phyloP scores from a whole-genome alignment of 2,797 vertebrate species.

The Acrossocheilus wenchowensis region DNA sequence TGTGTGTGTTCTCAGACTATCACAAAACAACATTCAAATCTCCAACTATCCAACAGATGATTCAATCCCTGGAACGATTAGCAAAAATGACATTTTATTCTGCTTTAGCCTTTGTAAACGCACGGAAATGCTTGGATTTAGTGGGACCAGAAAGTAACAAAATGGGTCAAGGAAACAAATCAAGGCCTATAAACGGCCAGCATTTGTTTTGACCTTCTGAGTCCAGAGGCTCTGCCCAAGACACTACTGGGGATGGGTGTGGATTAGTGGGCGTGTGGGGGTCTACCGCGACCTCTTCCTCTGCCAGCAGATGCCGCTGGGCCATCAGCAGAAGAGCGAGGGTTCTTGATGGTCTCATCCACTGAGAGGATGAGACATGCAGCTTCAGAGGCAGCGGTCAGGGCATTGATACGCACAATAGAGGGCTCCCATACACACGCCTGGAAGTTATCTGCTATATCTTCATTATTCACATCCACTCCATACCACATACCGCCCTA shows the following conservation, averaged over 20 bases:
- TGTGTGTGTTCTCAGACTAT: constrained; percentile 27
- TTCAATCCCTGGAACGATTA: not conserved
- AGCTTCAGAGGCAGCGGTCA: constrained; percentile 93
- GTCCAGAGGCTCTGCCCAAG: constrained; percentile 57
- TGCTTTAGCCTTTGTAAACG: constrained; percentile 25
- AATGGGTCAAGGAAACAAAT: constrained; percentile 43
- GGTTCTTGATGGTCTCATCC: constrained; percentile 97
- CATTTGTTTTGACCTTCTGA: constrained; percentile 41
- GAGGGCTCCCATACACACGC: constrained; percentile 95
- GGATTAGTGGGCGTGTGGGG: constrained; percentile 79
- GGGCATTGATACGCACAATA: constrained; percentile 90
- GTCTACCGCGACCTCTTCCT: constrained; percentile 83
- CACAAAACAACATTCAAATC: constrained; percentile 50
- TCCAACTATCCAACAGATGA: constrained; percentile 13
- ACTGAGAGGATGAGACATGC: constrained; percentile 96
- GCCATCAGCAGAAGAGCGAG: constrained; percentile 82
- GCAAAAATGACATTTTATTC: not conserved
- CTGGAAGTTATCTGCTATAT: constrained; percentile 91
- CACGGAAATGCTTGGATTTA: constrained; percentile 31
- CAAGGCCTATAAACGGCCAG: constrained; percentile 7
- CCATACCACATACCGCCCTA: constrained; percentile 95
- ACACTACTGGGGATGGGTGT: constrained; percentile 46
- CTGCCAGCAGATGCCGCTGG: constrained; percentile 73
- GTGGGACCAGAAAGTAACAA: constrained; percentile 21
- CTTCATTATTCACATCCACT: constrained; percentile 94